These are phyloP conservation scores for Zaprionus capensis DNA, from an alignment of 1,140 invertebrate genomes.

Conservation along the genomic window DNA sequence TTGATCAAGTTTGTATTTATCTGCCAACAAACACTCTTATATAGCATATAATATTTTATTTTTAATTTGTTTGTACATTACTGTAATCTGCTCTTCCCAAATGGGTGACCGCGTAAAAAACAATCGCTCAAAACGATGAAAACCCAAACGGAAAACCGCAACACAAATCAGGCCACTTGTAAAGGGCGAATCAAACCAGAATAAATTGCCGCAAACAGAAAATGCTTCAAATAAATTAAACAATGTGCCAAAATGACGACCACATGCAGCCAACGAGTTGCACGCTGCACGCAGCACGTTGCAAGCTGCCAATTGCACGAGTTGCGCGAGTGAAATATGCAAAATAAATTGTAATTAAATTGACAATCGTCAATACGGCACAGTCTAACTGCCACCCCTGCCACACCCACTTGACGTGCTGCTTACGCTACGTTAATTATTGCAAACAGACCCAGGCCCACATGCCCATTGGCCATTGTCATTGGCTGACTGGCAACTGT, in stretches of 20 bases:
- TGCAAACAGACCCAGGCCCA: conserved; percentile 40
- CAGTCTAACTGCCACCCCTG: neutral
- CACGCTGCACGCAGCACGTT: conserved; percentile 28
- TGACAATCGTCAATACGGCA: conserved; percentile 53
- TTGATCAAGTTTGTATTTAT: too few relatives aligned
- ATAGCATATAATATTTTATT: too few relatives aligned
- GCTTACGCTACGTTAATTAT: conserved; percentile 57
- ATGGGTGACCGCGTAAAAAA: conserved; percentile 33
- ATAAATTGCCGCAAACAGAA: conserved; percentile 66
- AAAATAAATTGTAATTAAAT: conserved; percentile 77
- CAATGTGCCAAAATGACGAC: conserved; percentile 68
- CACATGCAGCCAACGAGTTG: conserved; percentile 45
- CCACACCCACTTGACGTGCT: neutral
- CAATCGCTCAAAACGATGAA: neutral
- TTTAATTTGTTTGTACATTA: too few relatives aligned
- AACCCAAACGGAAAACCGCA: conserved; percentile 49
- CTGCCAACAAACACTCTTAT: too few relatives aligned
- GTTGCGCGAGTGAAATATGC: conserved; percentile 49
- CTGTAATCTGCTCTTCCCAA: too few relatives aligned
- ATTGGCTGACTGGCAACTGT: conserved; percentile 18
- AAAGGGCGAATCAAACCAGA: conserved; percentile 31
- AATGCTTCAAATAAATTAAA: conserved; percentile 74
- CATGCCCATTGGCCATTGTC: conserved; percentile 12
- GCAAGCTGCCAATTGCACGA: neutral
- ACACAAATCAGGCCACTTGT: conserved; percentile 57